Conservation (phyloP, 2,888 invertebrate species). For the Euphydryas editha region DNA sequence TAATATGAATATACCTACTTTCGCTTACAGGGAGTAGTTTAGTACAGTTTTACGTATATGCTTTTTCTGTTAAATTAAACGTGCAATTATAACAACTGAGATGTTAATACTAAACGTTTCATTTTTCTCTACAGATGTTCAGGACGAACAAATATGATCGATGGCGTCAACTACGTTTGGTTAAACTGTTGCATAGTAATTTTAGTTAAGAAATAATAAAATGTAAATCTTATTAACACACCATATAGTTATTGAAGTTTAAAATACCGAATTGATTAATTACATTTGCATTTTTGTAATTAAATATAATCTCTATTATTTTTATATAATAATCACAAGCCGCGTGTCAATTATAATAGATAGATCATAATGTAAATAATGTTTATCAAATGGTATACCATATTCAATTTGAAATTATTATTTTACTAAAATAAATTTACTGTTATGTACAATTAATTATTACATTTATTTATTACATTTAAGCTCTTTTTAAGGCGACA, state of each 20-base stretch:
- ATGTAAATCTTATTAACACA: slow-evolving; percentile 31
- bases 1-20: slow-evolving; percentile 29
- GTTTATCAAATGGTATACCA: neutral
- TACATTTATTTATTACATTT: too few relatives aligned
- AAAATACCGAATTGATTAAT: neutral
- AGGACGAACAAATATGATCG: slow-evolving; percentile 88
- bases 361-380: neutral
- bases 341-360: neutral
- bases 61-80: slow-evolving; percentile 32
- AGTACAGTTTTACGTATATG: slow-evolving; percentile 30
- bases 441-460: too few relatives aligned
- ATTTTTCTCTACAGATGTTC: slow-evolving; percentile 88
- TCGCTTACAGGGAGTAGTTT: slow-evolving; percentile 26
- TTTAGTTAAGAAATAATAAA: slow-evolving; percentile 28
- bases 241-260: neutral
- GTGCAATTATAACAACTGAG: slow-evolving; percentile 9
- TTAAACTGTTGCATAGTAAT: slow-evolving; percentile 36
- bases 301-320: neutral
- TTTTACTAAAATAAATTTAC: neutral
- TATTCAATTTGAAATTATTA: neutral
- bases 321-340: neutral
- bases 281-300: neutral
- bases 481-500: too few relatives aligned
- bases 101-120: slow-evolving; percentile 67
- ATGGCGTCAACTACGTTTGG: slow-evolving; percentile 58